Evolutionary conservation across 2,888 invertebrate genomes (phyloP).

Genomic region (Serripes groenlandicus): DNA sequence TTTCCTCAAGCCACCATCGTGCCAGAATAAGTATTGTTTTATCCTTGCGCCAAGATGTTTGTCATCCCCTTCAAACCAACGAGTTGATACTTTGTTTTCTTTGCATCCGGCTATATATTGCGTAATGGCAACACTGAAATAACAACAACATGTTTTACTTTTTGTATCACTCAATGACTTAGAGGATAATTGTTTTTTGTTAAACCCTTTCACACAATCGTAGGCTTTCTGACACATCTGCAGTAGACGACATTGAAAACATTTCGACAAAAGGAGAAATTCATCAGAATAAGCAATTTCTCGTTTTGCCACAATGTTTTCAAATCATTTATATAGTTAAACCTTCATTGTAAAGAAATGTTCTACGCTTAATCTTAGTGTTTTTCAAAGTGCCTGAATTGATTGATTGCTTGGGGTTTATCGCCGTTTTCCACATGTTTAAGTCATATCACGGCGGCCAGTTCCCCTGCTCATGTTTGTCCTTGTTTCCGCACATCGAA

Average conservation of each 20-base stretch:
- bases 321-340: background rate
- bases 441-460: too few species aligned
- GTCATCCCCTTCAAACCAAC: slow-evolving; percentile 90
- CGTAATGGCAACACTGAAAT: slow-evolving; percentile 90
- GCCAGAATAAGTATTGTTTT: slow-evolving; percentile 92
- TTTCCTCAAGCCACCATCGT: slow-evolving; percentile 87
- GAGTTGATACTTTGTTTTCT: slow-evolving; percentile 87
- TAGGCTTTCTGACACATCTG: background rate
- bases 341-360: background rate
- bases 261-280: slow-evolving; percentile 4
- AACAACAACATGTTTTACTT: background rate
- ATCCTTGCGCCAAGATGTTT: slow-evolving; percentile 88
- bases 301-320: slow-evolving; percentile 3
- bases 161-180: too few species aligned
- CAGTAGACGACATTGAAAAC: background rate
- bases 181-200: too few species aligned
- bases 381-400: too few species aligned
- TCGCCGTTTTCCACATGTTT: too few species aligned
- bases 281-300: background rate
- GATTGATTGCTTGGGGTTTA: too few species aligned
- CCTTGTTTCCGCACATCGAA: too few species aligned
- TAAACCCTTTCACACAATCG: background rate
- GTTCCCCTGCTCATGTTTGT: too few species aligned
- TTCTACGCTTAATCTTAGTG: background rate
- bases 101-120: slow-evolving; percentile 89